Evolutionary conservation across 2,888 invertebrate genomes (phyloP), one percentile per base, ranked within the genome.

Genomic region (Endotricha flammealis): DNA sequence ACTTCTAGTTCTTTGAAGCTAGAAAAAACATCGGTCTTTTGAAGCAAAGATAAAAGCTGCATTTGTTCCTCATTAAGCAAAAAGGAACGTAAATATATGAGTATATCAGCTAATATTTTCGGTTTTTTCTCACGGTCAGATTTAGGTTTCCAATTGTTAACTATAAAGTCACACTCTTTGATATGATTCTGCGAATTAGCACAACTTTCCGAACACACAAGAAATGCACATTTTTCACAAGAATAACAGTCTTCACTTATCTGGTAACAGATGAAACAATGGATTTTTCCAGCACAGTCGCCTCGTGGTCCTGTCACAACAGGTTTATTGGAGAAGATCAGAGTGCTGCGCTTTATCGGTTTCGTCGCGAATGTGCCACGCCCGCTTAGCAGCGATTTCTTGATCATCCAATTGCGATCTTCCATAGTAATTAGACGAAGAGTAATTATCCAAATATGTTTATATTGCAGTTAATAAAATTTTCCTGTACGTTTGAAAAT

Each of bases 311-410:
- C 93, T 14, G 91, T 60, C 1, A 92, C 80, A 11, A 94, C 60
- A 0, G 94, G 91, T 33, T 76, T 81, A 62, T 94, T 94, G 12
- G 75, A 70, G 59, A 92, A 93, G 42, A 95, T 90, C 3, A 91
- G 56, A 51, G 91, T 90, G 32, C 93, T 92, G 34, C 75, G 71
- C 40, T 80, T 70, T 30, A 94, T 91, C 48, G 89, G 83, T 36
- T 88, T 77, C 1, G 75, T 80, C 14, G 93, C 92, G 50, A 93
- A 91, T 11, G 94, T 54, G 13, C 94, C 94, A 45, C 92, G 89
- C 10, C 93, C 94, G 12, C 91, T 89, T 8, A 91, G 64, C 8
- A 64, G 52, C 0, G 93, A 92, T 47, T 75, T 62, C 43, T 74
- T 80, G 32, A 93, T 81, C 28, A 64, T 74, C 91, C 93, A 92